A percentile compares a stretch with the other conserved stretches of the same genome.
Conservation (phyloP, 2,113 vertebrate genomes). For the Aramus guarauna region DNA sequence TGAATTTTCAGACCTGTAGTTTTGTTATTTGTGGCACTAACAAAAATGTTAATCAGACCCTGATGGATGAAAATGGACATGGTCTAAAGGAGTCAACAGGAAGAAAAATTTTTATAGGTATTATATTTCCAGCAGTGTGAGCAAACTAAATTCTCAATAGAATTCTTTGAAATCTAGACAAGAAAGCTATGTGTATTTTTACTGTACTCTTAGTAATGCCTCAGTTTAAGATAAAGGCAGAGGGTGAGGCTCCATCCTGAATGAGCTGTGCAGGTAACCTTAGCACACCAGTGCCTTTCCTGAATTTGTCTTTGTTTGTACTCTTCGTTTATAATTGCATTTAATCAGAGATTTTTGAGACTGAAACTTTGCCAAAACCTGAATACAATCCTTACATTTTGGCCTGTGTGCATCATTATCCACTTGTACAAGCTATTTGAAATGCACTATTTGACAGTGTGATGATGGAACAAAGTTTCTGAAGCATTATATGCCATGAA, state of each 20-base stretch:
- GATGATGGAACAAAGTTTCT: neutral
- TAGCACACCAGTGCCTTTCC: neutral
- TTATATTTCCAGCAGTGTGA: neutral
- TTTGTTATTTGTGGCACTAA: constrained; percentile 16
- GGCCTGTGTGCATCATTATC: neutral
- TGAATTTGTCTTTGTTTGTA: neutral
- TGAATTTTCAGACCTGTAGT: neutral
- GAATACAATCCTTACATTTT: neutral
- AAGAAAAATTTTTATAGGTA: neutral
- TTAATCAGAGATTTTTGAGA: neutral
- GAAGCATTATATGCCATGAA: neutral
- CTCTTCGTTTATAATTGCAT: neutral
- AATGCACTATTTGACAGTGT: neutral
- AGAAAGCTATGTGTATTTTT: neutral
- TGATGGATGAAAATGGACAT: neutral
- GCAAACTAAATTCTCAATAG: neutral
- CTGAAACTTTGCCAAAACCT: neutral
- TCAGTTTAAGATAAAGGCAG: neutral
- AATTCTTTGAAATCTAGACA: neutral
- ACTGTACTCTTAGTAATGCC: neutral
- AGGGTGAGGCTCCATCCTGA: neutral
- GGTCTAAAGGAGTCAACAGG: neutral
- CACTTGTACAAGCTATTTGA: neutral
- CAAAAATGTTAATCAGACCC: neutral
- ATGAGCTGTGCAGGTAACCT: neutral